Base-by-base conservation (phyloP, 2,888 invertebrate genomes). In the Xanthia togata region DNA sequence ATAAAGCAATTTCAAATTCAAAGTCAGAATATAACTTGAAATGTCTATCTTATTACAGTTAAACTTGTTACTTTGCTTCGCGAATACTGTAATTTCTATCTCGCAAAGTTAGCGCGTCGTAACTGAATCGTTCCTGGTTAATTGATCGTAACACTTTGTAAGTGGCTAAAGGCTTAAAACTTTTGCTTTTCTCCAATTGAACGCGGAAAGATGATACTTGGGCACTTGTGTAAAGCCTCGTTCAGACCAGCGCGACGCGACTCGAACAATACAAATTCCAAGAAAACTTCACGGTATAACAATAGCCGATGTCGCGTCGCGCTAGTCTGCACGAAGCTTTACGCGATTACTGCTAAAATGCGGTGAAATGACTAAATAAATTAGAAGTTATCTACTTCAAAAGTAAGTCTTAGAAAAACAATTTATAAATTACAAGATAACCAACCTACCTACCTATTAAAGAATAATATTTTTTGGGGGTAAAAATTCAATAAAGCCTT, bases 21-120 rank as follows among this genome's bases (percentile, higher is more conserved):
- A 65, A 57, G n/a, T 65, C 26, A 44, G 12, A 38, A 44, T 59
- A 11, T 44, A 60, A 67, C 60, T 69, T 59, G 47, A 55, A 62
- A 65, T 59, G 35, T 38, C 53, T 53, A 70, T 72, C 59, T 57
- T 47, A 73, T 73, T 60, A 38, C 47, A 70, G 57, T 63, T 70
- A 72, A 73, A 55, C 59, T 70, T 65, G 55, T 83, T 79, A 75
- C 47, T 20, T 63, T 44, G 35, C n/a, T n/a, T n/a, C 59, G 63
- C 35, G 44, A 55, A 50, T 68, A 35, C 67, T 73, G 53, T 84
- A 77, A 77, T 71, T 73, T 74, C 47, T 63, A 62, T 83, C 71
- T 82, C 67, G 63, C 55, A 41, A 80, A 83, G 67, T 76, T 67
- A 63, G 62, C 76, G 59, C 57, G 44, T 78, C 69, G 73, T 84